phyloP scores from a whole-genome alignment of 2,888 invertebrate genomes.

The Athalia circularis region DNA sequence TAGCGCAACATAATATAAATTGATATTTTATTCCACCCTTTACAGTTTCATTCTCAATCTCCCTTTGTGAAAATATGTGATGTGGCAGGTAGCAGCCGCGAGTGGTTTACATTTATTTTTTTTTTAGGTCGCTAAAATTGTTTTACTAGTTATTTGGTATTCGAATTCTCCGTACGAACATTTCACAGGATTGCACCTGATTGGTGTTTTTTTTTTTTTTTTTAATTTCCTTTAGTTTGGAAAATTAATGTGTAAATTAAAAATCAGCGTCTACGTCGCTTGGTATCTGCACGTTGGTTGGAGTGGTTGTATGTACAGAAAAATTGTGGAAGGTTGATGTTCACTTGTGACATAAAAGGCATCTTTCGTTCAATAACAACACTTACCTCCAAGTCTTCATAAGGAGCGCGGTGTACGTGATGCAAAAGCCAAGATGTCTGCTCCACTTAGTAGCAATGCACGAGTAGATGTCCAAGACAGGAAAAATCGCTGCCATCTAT shows the following conservation, averaged over 20 bases:
- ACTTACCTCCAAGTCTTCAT: constrained; percentile 96
- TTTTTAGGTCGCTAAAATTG: not conserved
- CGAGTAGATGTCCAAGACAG: constrained; percentile 87
- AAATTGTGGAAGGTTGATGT: not conserved
- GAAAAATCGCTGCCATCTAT: constrained; percentile 95
- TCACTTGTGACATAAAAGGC: not conserved
- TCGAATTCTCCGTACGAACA: too few relatives aligned
- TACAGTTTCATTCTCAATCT: constrained; percentile 4
- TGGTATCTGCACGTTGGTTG: too few relatives aligned
- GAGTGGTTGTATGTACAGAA: too few relatives aligned
- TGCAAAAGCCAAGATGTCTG: constrained; percentile 93
- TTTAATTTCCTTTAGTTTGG: too few relatives aligned
- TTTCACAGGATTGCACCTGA: too few relatives aligned
- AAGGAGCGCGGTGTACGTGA: constrained; percentile 93
- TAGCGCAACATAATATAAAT: constrained; percentile 2
- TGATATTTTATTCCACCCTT: constrained; percentile 22
- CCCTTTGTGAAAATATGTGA: not conserved
- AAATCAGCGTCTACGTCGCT: too few relatives aligned
- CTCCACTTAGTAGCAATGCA: constrained; percentile 96
- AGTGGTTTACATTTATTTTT: not conserved
- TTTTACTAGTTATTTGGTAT: too few relatives aligned
- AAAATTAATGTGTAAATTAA: too few relatives aligned
- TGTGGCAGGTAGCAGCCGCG: not conserved
- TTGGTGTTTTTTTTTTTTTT: too few relatives aligned
- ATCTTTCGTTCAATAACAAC: constrained; percentile 12